Conservation (phyloP, 2,797 vertebrate species). For the Anguilla pacifica region DNA sequence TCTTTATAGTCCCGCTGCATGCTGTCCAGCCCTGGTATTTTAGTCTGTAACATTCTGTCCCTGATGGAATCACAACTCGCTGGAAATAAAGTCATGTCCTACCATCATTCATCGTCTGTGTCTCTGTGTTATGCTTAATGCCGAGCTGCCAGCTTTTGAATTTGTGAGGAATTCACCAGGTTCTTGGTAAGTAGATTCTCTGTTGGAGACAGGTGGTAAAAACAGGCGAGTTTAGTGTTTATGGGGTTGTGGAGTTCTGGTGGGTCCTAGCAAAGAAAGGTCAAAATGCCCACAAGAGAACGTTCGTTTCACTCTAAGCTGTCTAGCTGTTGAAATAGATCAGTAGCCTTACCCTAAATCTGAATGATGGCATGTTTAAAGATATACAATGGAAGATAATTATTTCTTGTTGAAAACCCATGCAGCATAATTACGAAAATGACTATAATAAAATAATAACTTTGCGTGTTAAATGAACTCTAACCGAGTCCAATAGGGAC, state of each 20-base stretch:
- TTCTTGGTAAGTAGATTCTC: not conserved
- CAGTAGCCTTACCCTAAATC: too few relatives aligned
- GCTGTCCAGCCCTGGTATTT: conserved; percentile 76
- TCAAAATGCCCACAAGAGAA: too few relatives aligned
- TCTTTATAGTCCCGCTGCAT: conserved; percentile 87
- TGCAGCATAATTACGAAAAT: too few relatives aligned
- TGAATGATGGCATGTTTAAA: too few relatives aligned
- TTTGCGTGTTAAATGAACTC: too few relatives aligned
- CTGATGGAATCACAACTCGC: conserved; percentile 91
- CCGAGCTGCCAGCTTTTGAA: not conserved
- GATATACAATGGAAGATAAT: too few relatives aligned
- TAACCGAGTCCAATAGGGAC: too few relatives aligned
- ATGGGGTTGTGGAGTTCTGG: not conserved
- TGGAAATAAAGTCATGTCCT: conserved; percentile 89
- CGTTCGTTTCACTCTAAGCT: too few relatives aligned
- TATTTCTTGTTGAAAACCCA: too few relatives aligned
- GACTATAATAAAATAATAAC: too few relatives aligned
- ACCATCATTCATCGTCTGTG: conserved; percentile 68
- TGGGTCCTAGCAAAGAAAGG: too few relatives aligned
- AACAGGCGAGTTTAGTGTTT: not conserved
- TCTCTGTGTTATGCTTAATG: conserved; percentile 57
- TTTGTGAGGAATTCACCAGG: not conserved
- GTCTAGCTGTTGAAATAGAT: too few relatives aligned
- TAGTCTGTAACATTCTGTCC: conserved; percentile 81
- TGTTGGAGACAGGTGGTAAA: not conserved